Base-by-base conservation (phyloP, 2,797 vertebrate species). In the Psittacula derbiana region DNA sequence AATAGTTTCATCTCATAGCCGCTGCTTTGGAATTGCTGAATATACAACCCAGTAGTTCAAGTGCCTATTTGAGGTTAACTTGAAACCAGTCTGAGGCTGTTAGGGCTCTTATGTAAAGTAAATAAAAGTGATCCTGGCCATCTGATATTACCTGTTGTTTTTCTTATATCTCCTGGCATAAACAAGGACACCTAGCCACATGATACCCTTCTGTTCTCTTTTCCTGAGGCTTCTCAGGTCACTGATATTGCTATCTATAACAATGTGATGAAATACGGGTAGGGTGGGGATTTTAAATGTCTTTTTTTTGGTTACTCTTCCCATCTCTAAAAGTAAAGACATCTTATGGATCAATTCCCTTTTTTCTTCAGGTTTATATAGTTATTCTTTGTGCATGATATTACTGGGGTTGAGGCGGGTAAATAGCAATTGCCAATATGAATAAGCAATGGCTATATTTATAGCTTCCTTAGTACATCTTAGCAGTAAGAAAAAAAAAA, bases 71-170 rank as follows among this genome's bases (percentile, higher is more conserved):
- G 33, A 60, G 38, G 23, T 65, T 93, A 93, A 96, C 41, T 57
- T 80, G 80, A 96, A 90, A 81, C 93, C 69, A 74, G 10, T n/a
- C 53, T 83, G 62, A 92, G 55, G 46, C 31, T 61, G 57, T 78
- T 70, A 60, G 27, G 40, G 53, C 64, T 96, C 91, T 73, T 86
- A 52, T 64, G 78, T 84, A 90, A 94, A 72, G 43, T 47, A 92
- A 93, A 85, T 76, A 90, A 81, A 75, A 88, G 71, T 70, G 60
- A 92, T 89, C 74, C 73, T 80, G 53, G 57, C 38, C 62, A 90
- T 71, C 73, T 92, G 87, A 95, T 94, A 83, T 30, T 33, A 47
- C 44, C 60, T 92, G 73, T 78, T 11, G 25, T 86, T 79, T 88
- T 76, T n/a, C 43, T 93, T 86, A 33, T 79, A 80, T 21, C 69